Base-by-base conservation (phyloP, 2,888 invertebrate species). In the Lasioglossum zephyrum region DNA sequence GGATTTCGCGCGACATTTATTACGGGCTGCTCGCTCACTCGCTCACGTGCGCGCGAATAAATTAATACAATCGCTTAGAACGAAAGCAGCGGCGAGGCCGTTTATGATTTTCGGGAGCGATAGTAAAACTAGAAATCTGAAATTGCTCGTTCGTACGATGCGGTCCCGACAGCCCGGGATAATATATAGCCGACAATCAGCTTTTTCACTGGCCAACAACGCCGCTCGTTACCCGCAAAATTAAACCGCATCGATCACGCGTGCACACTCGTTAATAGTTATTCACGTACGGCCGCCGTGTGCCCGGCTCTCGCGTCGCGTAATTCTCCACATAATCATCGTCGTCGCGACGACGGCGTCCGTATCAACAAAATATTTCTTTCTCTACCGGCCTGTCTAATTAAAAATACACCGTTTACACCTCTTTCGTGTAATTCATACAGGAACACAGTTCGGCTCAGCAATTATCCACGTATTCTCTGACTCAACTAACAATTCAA, bases 211-310 rank as follows among this genome's bases (percentile, higher is more conserved):
- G 73, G 47, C 9, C 18, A 73, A 73, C 73, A 73, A 73, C 73
- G 31, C 11, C 18, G 73, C 73, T 73, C 73, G 72, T 72, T 72
- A 72, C 41, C 44, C 72, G 73, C 31, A 73, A 73, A 41, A 73
- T 73, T 36, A 49, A 53, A 49, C 39, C 49, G 18, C 77, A 49
- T 77, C 77, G n/a, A 77, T 77, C 77, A 66, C 63, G 26, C 49
- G 39, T 49, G 49, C 63, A 31, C 44, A 69, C 47, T 49, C 31
- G 9, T 11, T 75, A 66, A 44, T 76, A 76, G 63, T 44, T 31
- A 63, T 44, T 69, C 77, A 69, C 69, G 77, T 53, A 44, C 36
- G 41, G 11, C 8, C 26, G 41, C 16, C 36, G 66, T 26, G 41
- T n/a, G n/a, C 4, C 47, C 9, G 22, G 47, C 26, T 5, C 13